Base-by-base conservation (phyloP, 2,888 invertebrate species). In the Conops quadrifasciatus region DNA sequence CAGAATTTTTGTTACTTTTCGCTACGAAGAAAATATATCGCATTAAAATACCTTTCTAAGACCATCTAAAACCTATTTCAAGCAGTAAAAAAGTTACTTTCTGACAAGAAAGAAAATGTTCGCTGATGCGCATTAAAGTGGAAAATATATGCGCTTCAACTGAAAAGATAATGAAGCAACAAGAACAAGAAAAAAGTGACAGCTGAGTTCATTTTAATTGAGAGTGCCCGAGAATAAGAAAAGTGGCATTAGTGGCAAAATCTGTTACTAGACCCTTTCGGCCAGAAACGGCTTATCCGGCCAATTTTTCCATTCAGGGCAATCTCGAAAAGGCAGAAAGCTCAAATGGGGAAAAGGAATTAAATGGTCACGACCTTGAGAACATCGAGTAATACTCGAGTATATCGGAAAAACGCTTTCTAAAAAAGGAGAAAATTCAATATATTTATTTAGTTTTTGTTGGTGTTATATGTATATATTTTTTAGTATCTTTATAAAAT, bases 141-240 rank as follows among this genome's bases (percentile, higher is more conserved):
- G 49, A 67, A 67, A 67, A 60, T 60, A 47, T 47, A 60, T 59
- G 36, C n/a, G 59, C 67, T 65, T 53, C 59, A 53, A 66, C 21
- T 13, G 1, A 30, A 28, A 56, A 16, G 5, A 36, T 30, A 56
- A 56, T 43, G 36, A 7, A 36, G 9, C 9, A 15, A 36, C 51
- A 66, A 56, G 15, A 47, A 49, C 15, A 59, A 16, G 49, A 45
- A 11, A 47, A 21, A 47, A 59, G 43, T 16, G 43, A 3, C 56
- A 26, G 30, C 66, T 58, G 58, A 67, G 58, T 58, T 56, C 67
- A 45, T 26, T 64, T 64, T 26, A 49, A 64, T 64, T 51, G 16
- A 51, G n/a, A 45, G 43, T 15, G 16, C 5, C 5, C 15, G 53
- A 36, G 36, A 36, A 36, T 53, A 36, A 53, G 53, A 53, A 66